Base-by-base conservation (phyloP, 2,797 vertebrate species). In the Megalops cyprinoides region DNA sequence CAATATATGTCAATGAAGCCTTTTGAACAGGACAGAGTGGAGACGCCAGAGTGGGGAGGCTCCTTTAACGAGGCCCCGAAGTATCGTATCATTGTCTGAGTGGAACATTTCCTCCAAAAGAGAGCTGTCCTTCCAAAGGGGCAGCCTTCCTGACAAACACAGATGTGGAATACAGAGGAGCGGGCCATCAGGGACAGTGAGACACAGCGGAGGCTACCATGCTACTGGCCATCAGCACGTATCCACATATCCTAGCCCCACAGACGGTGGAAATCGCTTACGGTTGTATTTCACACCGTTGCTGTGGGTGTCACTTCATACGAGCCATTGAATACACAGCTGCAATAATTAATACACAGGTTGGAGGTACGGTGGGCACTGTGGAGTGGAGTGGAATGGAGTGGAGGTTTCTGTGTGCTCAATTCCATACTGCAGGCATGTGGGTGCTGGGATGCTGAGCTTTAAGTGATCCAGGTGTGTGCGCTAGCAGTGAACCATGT, bases 31-130 rank as follows among this genome's bases (percentile, higher is more conserved):
- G 49, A 56, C 6, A 31, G 76, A 20, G 60, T 31, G 18, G 18
- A 44, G 15, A 25, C 34, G 46, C 10, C 39, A 58, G 51, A 48
- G 60, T 31, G 55, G 31, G 76, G 67, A 55, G 69, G 48, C 8
- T 31, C 23, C 42, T 44, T 4, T 48, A 46, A 7, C 37, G 46
- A 82, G 74, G 79, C 81, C 76, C 76, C 83, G 85, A 86, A 86
- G 86, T 88, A 86, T 86, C 85, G 85, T 85, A 84, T 84, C 76
- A 74, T 80, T 74, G 81, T 83, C 83, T 83, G 85, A 85, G 78
- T 84, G 83, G 86, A 86, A 83, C 84, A 84, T 85, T 85, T 86
- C 82, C 82, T 84, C 83, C 81, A 67, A 20, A 23, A 8, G 37
- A 25, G 44, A 9, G 2, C 6, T 10, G 44, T 25, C 0, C 69